A percentile compares a stretch with the other conserved stretches of the same genome.
Conservation (phyloP, 2,888 invertebrate genomes). For the Drosophila formosana region DNA sequence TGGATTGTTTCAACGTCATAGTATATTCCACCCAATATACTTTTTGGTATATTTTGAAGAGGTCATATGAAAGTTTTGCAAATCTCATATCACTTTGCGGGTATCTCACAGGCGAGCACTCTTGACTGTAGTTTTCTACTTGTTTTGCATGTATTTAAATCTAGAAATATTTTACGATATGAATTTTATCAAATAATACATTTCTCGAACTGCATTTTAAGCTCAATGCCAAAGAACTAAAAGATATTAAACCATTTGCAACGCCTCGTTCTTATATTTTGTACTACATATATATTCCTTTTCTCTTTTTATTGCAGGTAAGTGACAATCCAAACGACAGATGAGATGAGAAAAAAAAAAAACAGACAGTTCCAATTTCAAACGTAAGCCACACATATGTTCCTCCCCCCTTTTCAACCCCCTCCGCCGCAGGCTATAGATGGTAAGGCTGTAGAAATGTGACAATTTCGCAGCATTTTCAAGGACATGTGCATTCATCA, state of each 20-base stretch:
- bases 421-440: not conserved
- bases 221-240: not conserved
- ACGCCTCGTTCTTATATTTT: not conserved
- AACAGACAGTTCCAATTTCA: not conserved
- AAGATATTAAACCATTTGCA: not conserved
- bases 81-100: too few relatives aligned
- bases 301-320: slow-evolving; percentile 52
- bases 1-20: too few relatives aligned
- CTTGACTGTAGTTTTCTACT: too few relatives aligned
- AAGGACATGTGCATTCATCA: slow-evolving; percentile 61
- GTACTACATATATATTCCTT: not conserved
- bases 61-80: too few relatives aligned
- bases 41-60: too few relatives aligned
- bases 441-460: slow-evolving; percentile 33
- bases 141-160: too few relatives aligned
- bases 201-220: too few relatives aligned
- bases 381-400: slow-evolving; percentile 1
- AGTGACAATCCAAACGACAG: slow-evolving; percentile 37
- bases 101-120: too few relatives aligned
- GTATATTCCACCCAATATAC: too few relatives aligned
- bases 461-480: slow-evolving; percentile 47
- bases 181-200: too few relatives aligned
- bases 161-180: too few relatives aligned
- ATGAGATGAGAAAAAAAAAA: not conserved
- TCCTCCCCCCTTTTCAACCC: not conserved